Evolutionary conservation across 2,113 vertebrate species (phyloP).

Genomic region (Stomatorhinus ivindoensis): DNA sequence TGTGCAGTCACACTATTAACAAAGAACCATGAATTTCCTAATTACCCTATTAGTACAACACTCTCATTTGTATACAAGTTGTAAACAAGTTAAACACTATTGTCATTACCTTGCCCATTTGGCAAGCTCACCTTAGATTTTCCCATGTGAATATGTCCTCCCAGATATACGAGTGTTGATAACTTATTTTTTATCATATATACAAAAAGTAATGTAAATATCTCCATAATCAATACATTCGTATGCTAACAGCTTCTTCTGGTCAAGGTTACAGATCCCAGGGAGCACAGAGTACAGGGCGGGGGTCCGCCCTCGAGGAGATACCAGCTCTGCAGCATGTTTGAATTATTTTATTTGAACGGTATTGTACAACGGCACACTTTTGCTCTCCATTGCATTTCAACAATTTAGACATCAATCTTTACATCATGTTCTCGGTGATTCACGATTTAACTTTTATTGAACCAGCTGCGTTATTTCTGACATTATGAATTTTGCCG

Average conservation of each 20-base stretch:
- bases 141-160: background rate
- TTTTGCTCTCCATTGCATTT: background rate
- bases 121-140: constrained; percentile 14
- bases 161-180: background rate
- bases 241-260: background rate
- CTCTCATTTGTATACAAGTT: constrained; percentile 37
- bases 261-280: background rate
- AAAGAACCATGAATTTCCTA: constrained; percentile 37
- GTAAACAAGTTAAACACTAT: constrained; percentile 35
- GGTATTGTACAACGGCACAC: background rate
- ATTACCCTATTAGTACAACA: constrained; percentile 44
- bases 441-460: background rate
- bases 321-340: background rate
- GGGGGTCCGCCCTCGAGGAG: background rate
- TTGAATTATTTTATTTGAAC: background rate
- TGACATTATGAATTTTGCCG: background rate
- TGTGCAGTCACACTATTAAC: constrained; percentile 38
- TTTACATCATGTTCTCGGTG: background rate
- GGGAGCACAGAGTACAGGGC: background rate
- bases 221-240: background rate
- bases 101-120: constrained; percentile 34
- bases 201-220: background rate
- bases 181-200: background rate
- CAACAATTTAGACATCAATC: background rate
- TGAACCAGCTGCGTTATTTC: background rate